Conservation (phyloP, 2,888 invertebrate species). For the Neuroscelio doddi region DNA sequence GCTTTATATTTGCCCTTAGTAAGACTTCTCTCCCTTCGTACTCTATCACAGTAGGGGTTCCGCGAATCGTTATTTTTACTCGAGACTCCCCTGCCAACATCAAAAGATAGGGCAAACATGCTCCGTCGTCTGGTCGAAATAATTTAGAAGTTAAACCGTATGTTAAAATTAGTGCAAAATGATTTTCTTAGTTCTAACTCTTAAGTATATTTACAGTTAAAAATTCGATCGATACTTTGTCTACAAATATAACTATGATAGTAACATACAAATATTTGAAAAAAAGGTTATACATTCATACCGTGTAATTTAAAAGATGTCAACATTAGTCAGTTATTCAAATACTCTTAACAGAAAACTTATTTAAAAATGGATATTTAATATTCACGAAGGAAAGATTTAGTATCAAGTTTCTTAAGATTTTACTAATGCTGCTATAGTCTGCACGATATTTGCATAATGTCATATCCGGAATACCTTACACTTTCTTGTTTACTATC, state of each 20-base stretch:
- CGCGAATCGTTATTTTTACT: slow-evolving; percentile 49
- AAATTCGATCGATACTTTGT: too few relatives aligned
- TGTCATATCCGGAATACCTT: slow-evolving; percentile 39
- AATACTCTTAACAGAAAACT: neutral
- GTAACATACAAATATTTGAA: too few relatives aligned
- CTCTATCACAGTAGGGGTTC: slow-evolving; percentile 47
- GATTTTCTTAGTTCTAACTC: slow-evolving; percentile 1
- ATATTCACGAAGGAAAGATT: slow-evolving; percentile 64
- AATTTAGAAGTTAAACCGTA: slow-evolving; percentile 57
- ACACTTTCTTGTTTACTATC: slow-evolving; percentile 19
- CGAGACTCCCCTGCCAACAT: slow-evolving; percentile 48
- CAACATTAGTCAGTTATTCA: too few relatives aligned
- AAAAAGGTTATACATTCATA: too few relatives aligned
- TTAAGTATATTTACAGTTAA: neutral
- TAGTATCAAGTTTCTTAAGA: slow-evolving; percentile 63
- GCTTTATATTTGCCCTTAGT: slow-evolving; percentile 44
- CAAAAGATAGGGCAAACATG: slow-evolving; percentile 49
- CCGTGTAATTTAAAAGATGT: too few relatives aligned
- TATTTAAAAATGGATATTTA: slow-evolving; percentile 63
- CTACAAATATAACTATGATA: too few relatives aligned
- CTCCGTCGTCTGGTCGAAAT: slow-evolving; percentile 54
- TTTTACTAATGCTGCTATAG: slow-evolving; percentile 53
- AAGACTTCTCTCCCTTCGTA: slow-evolving; percentile 43
- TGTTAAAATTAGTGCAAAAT: slow-evolving; percentile 6
- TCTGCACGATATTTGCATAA: slow-evolving; percentile 35